Percentiles rank a stretch among this genome's conserved stretches.
phyloP scores from a whole-genome alignment of 2,888 invertebrate species.

The Andrena bucephala region DNA sequence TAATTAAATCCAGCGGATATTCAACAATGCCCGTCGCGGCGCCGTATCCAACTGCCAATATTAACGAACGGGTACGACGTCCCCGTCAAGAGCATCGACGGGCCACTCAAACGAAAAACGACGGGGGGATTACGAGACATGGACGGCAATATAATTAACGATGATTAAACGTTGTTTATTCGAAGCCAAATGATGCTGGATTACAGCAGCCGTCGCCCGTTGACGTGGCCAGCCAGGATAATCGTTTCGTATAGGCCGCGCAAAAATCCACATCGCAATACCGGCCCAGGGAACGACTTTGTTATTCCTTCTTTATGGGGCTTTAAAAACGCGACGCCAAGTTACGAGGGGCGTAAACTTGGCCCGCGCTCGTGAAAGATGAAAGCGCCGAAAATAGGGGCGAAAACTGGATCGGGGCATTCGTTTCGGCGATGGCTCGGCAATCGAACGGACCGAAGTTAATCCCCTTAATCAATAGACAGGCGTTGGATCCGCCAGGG shows the following conservation, averaged over 20 bases:
- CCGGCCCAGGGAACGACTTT: background rate
- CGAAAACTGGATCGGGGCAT: background rate
- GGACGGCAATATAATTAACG: slow-evolving; percentile 16
- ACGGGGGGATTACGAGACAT: background rate
- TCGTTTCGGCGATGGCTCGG: background rate
- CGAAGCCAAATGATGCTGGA: background rate
- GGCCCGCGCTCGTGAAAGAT: background rate
- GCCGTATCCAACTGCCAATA: background rate
- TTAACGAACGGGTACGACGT: background rate
- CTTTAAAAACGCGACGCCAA: background rate
- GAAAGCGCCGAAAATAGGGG: slow-evolving; percentile 17
- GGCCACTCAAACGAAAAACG: background rate
- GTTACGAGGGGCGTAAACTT: slow-evolving; percentile 29
- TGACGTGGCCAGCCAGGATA: background rate
- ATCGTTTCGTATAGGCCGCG: background rate
- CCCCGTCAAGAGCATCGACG: background rate
- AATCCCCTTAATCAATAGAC: slow-evolving; percentile 12
- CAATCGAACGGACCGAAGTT: background rate
- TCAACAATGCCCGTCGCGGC: background rate
- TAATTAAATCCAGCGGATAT: background rate
- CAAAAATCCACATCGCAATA: slow-evolving; percentile 10
- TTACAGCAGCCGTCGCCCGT: background rate
- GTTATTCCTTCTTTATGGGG: slow-evolving; percentile 9
- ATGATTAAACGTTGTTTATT: slow-evolving; percentile 22
- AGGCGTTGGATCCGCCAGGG: background rate